Evolutionary conservation across 1,140 invertebrate genomes (phyloP).

Genomic region (Varroa destructor): DNA sequence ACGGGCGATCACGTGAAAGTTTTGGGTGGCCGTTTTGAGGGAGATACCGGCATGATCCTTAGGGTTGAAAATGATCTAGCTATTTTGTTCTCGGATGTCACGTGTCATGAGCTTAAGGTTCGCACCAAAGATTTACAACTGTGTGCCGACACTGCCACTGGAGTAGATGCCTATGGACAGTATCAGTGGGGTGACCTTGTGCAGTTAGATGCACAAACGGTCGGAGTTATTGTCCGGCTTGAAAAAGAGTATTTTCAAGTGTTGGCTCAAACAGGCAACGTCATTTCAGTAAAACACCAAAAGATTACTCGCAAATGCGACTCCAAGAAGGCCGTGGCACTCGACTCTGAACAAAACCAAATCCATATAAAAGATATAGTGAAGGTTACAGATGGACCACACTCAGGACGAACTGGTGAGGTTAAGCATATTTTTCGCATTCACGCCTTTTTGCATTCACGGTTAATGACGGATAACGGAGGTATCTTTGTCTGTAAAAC

Average conservation of each 20-base stretch:
- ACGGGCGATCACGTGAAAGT: conserved; percentile 95
- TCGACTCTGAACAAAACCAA: conserved; percentile 82
- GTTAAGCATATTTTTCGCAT: conserved; percentile 89
- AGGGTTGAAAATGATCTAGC: conserved; percentile 80
- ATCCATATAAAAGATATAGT: conserved; percentile 88
- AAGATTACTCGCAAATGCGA: conserved; percentile 77
- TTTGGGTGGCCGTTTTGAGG: conserved; percentile 78
- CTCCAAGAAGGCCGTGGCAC: conserved; percentile 66
- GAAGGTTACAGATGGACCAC: conserved; percentile 87
- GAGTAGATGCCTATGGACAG: conserved; percentile 89
- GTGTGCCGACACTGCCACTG: conserved; percentile 89
- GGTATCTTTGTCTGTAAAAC: conserved; percentile 95
- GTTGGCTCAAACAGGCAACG: conserved; percentile 61
- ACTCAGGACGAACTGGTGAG: conserved; percentile 79
- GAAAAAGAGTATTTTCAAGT: conserved; percentile 88
- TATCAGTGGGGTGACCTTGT: conserved; percentile 98
- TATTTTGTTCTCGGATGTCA: conserved; percentile 86
- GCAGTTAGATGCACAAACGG: conserved; percentile 80
- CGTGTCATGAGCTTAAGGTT: conserved; percentile 74
- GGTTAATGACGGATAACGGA: conserved; percentile 85
- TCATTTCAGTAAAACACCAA: conserved; percentile 74
- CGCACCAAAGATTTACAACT: conserved; percentile 64
- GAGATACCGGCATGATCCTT: conserved; percentile 91
- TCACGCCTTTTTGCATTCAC: conserved; percentile 81
- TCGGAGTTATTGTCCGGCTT: conserved; percentile 86